Conservation (phyloP, 2,888 invertebrate species). For the Scelioninae gen. 1 region DNA sequence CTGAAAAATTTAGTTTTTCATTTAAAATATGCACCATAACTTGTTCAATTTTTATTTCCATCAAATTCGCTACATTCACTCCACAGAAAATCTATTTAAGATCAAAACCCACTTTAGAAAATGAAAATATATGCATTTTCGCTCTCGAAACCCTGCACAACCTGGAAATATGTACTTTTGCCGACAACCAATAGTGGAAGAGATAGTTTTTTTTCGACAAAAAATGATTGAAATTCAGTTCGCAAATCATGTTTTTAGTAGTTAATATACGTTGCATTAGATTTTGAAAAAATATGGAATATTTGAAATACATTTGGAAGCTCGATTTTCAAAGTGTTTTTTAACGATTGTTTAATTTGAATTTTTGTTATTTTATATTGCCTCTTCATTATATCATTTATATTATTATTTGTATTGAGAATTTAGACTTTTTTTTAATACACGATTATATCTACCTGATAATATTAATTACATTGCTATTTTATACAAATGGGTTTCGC, state of each 20-base stretch:
- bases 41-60: slow-evolving; percentile 4
- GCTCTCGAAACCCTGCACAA: slow-evolving; percentile 1
- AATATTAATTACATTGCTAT: too few species aligned
- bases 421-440: too few species aligned
- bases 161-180: slow-evolving; percentile 2
- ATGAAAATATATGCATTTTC: slow-evolving; percentile 24
- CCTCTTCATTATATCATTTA: slow-evolving; percentile 4
- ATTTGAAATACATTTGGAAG: neutral
- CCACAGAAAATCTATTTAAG: slow-evolving; percentile 9
- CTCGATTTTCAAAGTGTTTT: neutral
- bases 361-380: neutral
- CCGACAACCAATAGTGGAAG: neutral
- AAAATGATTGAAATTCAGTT: slow-evolving; percentile 9
- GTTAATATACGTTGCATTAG: neutral
- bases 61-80: slow-evolving; percentile 10
- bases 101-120: slow-evolving; percentile 12
- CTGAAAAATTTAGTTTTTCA: neutral
- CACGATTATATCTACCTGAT: too few species aligned
- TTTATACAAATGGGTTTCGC: too few species aligned
- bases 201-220: neutral
- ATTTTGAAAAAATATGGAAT: too few species aligned
- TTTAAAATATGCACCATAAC: neutral
- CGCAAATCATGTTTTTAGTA: slow-evolving; percentile 3
- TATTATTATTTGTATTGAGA: neutral
- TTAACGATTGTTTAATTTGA: slow-evolving; percentile 6